phyloP scores from a whole-genome alignment of 2,113 vertebrate species.

The Centropus unirufus region DNA sequence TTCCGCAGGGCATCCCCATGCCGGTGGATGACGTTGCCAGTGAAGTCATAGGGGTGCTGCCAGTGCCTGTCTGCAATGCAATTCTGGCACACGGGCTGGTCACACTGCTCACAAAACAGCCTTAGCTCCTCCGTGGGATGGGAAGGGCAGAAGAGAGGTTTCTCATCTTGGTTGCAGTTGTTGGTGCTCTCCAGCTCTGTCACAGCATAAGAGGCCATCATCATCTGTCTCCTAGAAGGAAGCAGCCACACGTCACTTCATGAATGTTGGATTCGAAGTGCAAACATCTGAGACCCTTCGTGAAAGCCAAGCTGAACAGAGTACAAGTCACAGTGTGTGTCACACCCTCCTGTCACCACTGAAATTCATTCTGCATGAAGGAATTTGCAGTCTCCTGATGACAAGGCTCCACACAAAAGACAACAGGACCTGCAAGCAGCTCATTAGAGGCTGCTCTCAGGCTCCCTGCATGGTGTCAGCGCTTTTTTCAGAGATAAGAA shows the following conservation, averaged over 20 bases:
- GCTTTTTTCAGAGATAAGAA: background rate
- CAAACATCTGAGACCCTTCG: background rate
- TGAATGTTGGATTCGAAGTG: background rate
- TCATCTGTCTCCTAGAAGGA: constrained; percentile 86
- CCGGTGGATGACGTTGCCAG: constrained; percentile 71
- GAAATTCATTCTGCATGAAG: background rate
- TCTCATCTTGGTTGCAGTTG: constrained; percentile 70
- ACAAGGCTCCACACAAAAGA: background rate
- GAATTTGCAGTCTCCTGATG: background rate
- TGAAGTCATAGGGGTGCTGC: constrained; percentile 82
- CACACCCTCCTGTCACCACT: background rate
- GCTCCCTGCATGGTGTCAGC: background rate
- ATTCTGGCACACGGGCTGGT: constrained; percentile 84
- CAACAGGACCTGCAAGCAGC: background rate
- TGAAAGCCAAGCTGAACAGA: background rate
- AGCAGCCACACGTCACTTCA: background rate
- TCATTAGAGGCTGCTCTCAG: background rate
- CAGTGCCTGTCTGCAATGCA: constrained; percentile 82
- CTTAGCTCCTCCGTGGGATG: constrained; percentile 87
- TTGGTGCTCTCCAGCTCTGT: constrained; percentile 79
- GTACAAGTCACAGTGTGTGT: background rate
- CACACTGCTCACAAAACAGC: constrained; percentile 90
- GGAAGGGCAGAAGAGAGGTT: constrained; percentile 81
- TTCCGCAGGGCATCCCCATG: constrained; percentile 82
- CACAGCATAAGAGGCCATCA: constrained; percentile 81